Conservation (phyloP, 2,888 invertebrate genomes). For the Hyposoter dolosus region DNA sequence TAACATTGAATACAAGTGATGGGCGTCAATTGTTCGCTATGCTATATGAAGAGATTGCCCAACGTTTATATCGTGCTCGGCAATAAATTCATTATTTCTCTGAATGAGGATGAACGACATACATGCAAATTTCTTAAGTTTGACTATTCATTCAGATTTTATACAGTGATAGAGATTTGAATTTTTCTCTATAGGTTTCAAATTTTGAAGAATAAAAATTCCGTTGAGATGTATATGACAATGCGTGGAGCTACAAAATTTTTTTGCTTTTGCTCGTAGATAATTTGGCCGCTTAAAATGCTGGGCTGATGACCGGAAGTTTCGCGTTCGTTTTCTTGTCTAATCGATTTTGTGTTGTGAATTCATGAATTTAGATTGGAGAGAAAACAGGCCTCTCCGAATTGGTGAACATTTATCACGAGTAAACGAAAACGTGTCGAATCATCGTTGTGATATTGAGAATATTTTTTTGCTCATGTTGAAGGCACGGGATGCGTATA, state of each 20-base stretch:
- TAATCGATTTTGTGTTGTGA: conserved; percentile 1
- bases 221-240: not conserved
- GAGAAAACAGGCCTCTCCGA: conserved; percentile 10
- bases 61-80: too few species aligned
- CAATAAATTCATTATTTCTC: not conserved
- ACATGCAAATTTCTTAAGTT: not conserved
- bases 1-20: not conserved
- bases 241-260: not conserved
- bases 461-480: conserved; percentile 1
- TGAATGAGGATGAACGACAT: not conserved
- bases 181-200: not conserved
- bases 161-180: not conserved
- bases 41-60: too few species aligned
- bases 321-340: conserved; percentile 1
- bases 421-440: conserved; percentile 14
- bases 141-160: not conserved
- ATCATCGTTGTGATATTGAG: conserved; percentile 24
- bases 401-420: not conserved
- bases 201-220: not conserved
- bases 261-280: not conserved
- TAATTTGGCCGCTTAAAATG: not conserved
- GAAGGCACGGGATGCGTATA: conserved; percentile 27
- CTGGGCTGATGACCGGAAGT: conserved; percentile 19
- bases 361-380: conserved; percentile 40
- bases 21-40: not conserved